Base-by-base conservation (phyloP, 2,888 invertebrate species). In the Noctua janthe region DNA sequence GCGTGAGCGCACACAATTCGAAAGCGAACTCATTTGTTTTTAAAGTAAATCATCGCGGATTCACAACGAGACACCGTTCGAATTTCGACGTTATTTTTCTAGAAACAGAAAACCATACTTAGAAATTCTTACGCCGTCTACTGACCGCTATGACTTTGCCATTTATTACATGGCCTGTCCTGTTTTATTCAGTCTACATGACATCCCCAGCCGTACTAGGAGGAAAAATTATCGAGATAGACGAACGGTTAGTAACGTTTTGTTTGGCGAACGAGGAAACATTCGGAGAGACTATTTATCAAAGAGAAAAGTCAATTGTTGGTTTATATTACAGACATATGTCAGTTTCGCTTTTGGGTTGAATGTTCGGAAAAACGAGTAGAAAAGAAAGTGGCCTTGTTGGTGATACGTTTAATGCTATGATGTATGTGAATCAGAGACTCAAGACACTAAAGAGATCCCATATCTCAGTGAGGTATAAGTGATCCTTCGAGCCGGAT, bases 281-380 rank as follows among this genome's bases (percentile, higher is more conserved):
- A 86, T 82, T 72, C 49, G 56, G 51, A 64, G 7, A 51, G 66
- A 71, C 85, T 59, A 82, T 86, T 82, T 75, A 82, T 86, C 86
- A 83, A 64, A 29, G 54, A 62, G 71, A 72, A 70, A 75, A 82
- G 74, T 86, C 86, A 83, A 83, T 83, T 83, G 82, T 85, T 74
- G 71, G 74, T 81, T 85, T 81, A 74, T 82, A 85, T 85, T 85
- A 81, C 56, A 47, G 8, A 39, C 64, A 59, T 82, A 85, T 81
- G 72, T 81, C 64, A 82, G 43, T 15, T 35, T 80, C 20, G 66
- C 64, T 49, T 84, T 76, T 54, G 47, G 80, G 80, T 71, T 59
- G 11, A 17, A 56, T 74, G 43, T 76, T 15, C 20, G 62, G 70
- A 11, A 78, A 64, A 64, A 70, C 39, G 23, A 23, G 20, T 17